A percentile compares a stretch with the other conserved stretches of the same genome.
These are phyloP conservation scores for Pangasius djambal DNA, from an alignment of 2,797 vertebrate genomes.

Conservation along the genomic window DNA sequence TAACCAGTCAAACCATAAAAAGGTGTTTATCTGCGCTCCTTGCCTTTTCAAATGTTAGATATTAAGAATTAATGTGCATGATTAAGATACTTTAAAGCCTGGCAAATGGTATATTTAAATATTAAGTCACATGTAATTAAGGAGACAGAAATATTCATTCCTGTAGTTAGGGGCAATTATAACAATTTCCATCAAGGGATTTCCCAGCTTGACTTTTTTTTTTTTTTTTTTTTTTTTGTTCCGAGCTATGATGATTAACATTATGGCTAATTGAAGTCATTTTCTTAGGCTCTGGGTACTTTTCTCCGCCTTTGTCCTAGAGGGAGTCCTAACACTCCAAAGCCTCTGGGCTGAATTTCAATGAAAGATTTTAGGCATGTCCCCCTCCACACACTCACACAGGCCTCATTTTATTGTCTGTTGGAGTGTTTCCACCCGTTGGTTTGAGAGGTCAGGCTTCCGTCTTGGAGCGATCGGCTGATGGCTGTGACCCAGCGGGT, in stretches of 20 bases:
- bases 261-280: conserved; percentile 96
- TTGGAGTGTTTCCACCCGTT: conserved; percentile 67
- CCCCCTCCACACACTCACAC: conserved; percentile 34
- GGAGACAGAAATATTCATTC: conserved; percentile 88
- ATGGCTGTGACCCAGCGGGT: conserved; percentile 65
- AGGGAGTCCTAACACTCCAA: conserved; percentile 76
- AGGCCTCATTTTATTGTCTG: conserved; percentile 82
- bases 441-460: conserved; percentile 82
- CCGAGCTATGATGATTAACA: conserved; percentile 97
- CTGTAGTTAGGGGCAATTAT: conserved; percentile 95
- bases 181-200: conserved; percentile 99
- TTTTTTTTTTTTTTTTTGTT: conserved; percentile 76
- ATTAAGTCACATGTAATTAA: conserved; percentile 97
- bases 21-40: conserved; percentile 89
- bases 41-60: conserved; percentile 80
- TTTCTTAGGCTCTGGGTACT: conserved; percentile 83
- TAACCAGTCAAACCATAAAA: conserved; percentile 92
- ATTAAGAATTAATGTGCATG: conserved; percentile 96
- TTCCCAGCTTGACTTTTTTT: conserved; percentile 91
- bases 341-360: conserved; percentile 78
- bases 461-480: conserved; percentile 56
- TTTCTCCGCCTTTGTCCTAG: conserved; percentile 65
- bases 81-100: conserved; percentile 92
- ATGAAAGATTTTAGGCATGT: conserved; percentile 73
- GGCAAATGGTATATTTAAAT: conserved; percentile 96